Conservation (phyloP, 2,797 vertebrate genomes). For the Distichodus sexfasciatus region DNA sequence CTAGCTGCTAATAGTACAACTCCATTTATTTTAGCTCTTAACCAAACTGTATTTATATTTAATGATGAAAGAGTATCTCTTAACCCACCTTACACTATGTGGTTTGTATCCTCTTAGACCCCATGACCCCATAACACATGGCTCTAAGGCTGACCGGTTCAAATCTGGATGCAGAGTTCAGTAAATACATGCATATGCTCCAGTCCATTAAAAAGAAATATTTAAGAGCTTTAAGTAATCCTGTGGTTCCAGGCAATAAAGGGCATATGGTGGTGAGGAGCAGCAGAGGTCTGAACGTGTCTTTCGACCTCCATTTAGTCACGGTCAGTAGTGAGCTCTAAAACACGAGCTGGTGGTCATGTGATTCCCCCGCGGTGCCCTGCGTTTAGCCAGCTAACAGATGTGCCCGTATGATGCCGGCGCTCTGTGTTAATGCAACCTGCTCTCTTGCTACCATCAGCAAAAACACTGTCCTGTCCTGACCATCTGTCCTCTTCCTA, state of each 20-base stretch:
- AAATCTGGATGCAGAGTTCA: not conserved
- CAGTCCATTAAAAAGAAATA: not conserved
- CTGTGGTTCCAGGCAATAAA: not conserved
- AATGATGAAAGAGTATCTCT: too few species aligned
- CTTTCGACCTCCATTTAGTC: slow-evolving; percentile 14
- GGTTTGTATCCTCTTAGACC: too few species aligned
- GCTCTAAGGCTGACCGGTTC: too few species aligned
- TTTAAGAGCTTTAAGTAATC: not conserved
- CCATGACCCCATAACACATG: not conserved
- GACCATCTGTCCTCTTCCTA: not conserved
- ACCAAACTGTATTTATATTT: too few species aligned
- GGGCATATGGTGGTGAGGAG: not conserved
- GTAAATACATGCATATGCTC: not conserved
- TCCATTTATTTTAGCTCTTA: too few species aligned
- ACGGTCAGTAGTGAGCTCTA: not conserved
- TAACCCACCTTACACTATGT: too few species aligned
- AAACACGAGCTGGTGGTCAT: not conserved
- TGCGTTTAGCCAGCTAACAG: slow-evolving; percentile 12
- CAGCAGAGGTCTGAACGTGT: not conserved
- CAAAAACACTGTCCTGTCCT: slow-evolving; percentile 5
- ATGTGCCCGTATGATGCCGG: slow-evolving; percentile 19
- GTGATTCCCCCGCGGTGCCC: slow-evolving; percentile 6
- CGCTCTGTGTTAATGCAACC: slow-evolving; percentile 12
- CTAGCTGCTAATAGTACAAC: too few species aligned
- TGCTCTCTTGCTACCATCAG: slow-evolving; percentile 15